Conservation (phyloP, 2,888 invertebrate genomes). For the Leptopilina drosophilae region DNA sequence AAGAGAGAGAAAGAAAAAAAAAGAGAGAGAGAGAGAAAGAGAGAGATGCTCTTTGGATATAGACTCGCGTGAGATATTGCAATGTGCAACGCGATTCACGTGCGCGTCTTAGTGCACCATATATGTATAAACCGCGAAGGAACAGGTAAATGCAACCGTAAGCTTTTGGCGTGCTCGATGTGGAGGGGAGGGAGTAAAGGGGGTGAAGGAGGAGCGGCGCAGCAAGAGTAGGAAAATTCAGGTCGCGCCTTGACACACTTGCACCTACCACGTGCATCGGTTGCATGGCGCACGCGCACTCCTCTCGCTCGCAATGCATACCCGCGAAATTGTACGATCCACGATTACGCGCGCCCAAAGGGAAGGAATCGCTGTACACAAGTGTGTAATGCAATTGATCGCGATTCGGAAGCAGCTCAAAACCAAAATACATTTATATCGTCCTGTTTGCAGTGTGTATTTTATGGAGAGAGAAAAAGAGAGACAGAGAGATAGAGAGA, state of each 20-base stretch:
- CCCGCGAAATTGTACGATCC: conserved; percentile 53
- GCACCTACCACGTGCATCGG: conserved; percentile 76
- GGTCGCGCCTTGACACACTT: conserved; percentile 77
- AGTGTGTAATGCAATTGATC: conserved; percentile 44
- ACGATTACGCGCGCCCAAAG: conserved; percentile 56
- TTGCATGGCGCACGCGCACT: conserved; percentile 68
- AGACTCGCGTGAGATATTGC: conserved; percentile 51
- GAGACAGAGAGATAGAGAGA: too few relatives aligned
- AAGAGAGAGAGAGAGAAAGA: neutral
- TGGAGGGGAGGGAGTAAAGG: conserved; percentile 26
- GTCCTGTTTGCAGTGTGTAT: conserved; percentile 29
- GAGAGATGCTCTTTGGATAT: conserved; percentile 35
- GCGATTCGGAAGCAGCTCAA: conserved; percentile 41
- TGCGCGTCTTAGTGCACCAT: conserved; percentile 33
- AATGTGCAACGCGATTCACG: conserved; percentile 44
- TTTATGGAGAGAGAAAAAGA: neutral
- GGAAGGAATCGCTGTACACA: conserved; percentile 52
- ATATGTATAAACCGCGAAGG: conserved; percentile 2
- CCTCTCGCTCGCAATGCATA: conserved; percentile 51
- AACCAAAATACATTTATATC: conserved; percentile 51
- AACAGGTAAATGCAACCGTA: conserved; percentile 43
- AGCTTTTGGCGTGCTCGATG: conserved; percentile 23
- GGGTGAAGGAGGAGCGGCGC: conserved; percentile 49
- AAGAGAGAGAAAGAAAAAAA: too few relatives aligned
- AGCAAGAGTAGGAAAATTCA: conserved; percentile 75